phyloP scores from a whole-genome alignment of 2,888 invertebrate genomes.

The Polyommatus iphigenia region DNA sequence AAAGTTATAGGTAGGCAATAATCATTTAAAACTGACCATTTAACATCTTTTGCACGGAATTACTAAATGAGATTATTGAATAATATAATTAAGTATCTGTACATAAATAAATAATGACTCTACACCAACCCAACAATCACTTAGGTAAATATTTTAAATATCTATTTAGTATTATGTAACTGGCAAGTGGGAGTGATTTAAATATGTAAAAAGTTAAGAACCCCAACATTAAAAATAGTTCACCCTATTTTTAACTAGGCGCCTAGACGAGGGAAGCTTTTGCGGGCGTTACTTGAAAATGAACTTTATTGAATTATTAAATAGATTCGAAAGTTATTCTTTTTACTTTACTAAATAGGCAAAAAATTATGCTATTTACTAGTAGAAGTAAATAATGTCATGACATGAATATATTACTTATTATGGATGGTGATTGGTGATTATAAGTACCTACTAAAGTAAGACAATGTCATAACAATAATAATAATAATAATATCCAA shows the following conservation, averaged over 20 bases:
- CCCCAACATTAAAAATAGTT: conserved; percentile 43
- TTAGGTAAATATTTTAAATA: not conserved
- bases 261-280: conserved; percentile 53
- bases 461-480: too few species aligned
- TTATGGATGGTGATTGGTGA: not conserved
- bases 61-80: too few species aligned
- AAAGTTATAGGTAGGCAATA: too few species aligned
- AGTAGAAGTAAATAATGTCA: not conserved
- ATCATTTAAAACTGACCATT: too few species aligned
- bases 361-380: not conserved
- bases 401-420: not conserved
- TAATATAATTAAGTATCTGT: too few species aligned
- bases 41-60: too few species aligned
- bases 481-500: too few species aligned
- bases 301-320: conserved; percentile 34
- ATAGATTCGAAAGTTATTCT: not conserved
- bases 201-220: conserved; percentile 30
- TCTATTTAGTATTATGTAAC: not conserved
- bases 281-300: conserved; percentile 28
- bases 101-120: not conserved
- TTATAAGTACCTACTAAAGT: not conserved
- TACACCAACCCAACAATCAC: not conserved
- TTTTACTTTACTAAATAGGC: not conserved
- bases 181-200: not conserved
- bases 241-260: conserved; percentile 48